phyloP scores from a whole-genome alignment of 1,140 invertebrate species.

The Thaumatotibia leucotreta region DNA sequence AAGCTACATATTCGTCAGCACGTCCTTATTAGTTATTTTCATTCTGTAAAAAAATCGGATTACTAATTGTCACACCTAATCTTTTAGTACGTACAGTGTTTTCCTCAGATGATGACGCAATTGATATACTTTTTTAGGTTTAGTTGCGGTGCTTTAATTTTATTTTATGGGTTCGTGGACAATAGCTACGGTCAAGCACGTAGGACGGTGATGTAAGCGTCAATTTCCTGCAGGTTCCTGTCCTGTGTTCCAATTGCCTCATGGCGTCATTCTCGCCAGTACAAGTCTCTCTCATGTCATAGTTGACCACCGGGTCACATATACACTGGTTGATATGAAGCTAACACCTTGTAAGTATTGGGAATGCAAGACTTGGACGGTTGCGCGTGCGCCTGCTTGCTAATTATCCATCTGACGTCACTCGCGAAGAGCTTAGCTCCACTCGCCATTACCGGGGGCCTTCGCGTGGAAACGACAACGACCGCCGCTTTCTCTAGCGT shows the following conservation, averaged over 20 bases:
- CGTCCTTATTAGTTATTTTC: too few relatives aligned
- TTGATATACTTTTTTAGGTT: background rate
- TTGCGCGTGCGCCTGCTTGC: slow-evolving; percentile 45
- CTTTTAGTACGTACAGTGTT: background rate
- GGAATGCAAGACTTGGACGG: slow-evolving; percentile 23
- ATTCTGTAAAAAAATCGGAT: too few relatives aligned
- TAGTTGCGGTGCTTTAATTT: background rate
- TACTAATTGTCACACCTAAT: too few relatives aligned
- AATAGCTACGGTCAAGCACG: slow-evolving; percentile 40
- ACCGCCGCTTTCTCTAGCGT: slow-evolving; percentile 61
- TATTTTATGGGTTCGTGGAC: slow-evolving; percentile 18
- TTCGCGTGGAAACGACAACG: slow-evolving; percentile 69
- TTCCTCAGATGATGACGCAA: background rate
- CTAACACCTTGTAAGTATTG: background rate
- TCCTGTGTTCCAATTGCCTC: background rate
- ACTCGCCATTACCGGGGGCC: slow-evolving; percentile 53
- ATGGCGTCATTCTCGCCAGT: background rate
- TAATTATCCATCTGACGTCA: slow-evolving; percentile 68
- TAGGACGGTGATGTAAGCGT: slow-evolving; percentile 63
- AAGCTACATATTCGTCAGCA: too few relatives aligned
- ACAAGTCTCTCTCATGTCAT: background rate
- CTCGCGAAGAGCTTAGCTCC: slow-evolving; percentile 36
- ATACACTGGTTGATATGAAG: background rate
- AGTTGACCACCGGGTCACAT: background rate
- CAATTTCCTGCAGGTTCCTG: slow-evolving; percentile 59